Percentiles rank a stretch among this genome's conserved stretches.
phyloP scores from a whole-genome alignment of 2,797 vertebrate genomes.

The Atherinosoma microstoma region DNA sequence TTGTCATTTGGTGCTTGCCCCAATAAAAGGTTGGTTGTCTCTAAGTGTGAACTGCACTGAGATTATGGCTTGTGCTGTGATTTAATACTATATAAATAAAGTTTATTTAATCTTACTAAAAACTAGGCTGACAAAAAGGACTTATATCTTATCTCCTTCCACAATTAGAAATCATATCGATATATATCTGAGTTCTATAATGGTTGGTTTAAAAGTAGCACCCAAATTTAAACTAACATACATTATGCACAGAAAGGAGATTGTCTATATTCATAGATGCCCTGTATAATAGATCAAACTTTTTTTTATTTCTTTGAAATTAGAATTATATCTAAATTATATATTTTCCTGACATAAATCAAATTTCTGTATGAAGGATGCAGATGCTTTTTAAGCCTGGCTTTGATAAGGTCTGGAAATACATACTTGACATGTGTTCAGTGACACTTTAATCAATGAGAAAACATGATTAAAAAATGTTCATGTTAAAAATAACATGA shows the following conservation, averaged over 20 bases:
- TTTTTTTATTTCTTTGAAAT: background rate
- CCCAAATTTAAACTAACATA: background rate
- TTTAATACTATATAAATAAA: no score
- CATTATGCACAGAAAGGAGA: background rate
- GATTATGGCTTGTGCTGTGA: no score
- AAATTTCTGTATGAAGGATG: background rate
- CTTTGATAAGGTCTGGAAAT: background rate
- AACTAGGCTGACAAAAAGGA: no score
- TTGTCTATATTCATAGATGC: background rate
- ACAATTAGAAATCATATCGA: no score
- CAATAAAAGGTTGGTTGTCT: no score
- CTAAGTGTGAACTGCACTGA: no score
- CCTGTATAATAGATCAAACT: background rate
- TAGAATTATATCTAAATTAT: background rate
- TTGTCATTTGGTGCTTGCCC: no score
- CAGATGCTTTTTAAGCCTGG: background rate
- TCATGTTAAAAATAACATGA: background rate
- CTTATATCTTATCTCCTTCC: no score
- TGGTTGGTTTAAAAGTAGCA: background rate
- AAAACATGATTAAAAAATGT: background rate
- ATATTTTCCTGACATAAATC: background rate
- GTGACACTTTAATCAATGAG: background rate
- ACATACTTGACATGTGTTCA: background rate
- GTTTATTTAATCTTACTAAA: no score
- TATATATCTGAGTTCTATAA: slow-evolving; percentile 1